These are phyloP conservation scores for Serranus cabrilla DNA, from an alignment of 2,797 vertebrate species.

Conservation along the genomic window DNA sequence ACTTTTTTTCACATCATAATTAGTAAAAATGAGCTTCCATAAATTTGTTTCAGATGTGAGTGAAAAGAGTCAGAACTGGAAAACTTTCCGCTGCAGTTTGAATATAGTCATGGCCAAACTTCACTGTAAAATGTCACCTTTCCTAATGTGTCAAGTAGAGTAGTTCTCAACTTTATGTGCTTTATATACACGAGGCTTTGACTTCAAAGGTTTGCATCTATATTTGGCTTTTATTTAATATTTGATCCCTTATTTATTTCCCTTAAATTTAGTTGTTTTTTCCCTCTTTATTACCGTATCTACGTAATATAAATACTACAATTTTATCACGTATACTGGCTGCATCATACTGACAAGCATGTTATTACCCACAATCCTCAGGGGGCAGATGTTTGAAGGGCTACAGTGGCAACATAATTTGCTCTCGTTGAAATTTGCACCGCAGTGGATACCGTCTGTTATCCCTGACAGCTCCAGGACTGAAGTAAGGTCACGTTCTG, in stretches of 20 bases:
- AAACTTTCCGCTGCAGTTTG: constrained; percentile 51
- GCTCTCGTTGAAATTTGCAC: constrained; percentile 13
- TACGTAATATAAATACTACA: neutral
- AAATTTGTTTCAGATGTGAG: neutral
- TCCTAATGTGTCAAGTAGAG: neutral
- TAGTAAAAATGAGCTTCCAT: too few species aligned
- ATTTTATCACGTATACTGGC: constrained; percentile 52
- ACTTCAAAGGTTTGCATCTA: neutral
- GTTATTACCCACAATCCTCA: constrained; percentile 74
- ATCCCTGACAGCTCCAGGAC: constrained; percentile 4
- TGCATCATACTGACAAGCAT: constrained; percentile 87
- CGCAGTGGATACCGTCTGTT: neutral
- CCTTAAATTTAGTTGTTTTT: neutral
- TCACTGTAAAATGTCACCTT: neutral
- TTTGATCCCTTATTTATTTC: neutral
- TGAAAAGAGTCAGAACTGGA: constrained; percentile 15
- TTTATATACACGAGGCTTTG: neutral
- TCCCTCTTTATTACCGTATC: neutral
- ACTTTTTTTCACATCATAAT: too few species aligned
- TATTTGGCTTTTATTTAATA: neutral
- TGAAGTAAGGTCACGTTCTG: constrained; percentile 28
- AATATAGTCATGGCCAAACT: constrained; percentile 16
- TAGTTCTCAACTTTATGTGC: neutral
- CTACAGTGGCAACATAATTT: constrained; percentile 63
- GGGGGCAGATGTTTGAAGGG: constrained; percentile 48